Evolutionary conservation across 2,113 vertebrate species (phyloP).

Genomic region (Istiophorus platypterus): DNA sequence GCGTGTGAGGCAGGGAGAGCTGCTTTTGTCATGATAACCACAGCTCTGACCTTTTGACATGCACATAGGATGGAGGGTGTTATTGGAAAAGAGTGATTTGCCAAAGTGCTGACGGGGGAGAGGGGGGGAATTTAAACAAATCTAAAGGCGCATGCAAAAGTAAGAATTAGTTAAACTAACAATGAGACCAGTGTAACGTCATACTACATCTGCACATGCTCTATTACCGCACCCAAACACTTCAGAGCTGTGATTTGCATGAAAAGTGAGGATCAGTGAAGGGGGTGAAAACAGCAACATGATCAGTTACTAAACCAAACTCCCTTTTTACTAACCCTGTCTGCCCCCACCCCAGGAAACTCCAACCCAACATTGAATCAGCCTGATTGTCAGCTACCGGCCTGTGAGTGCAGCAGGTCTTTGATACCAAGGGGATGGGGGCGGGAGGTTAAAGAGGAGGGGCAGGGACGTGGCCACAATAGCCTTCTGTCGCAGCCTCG

Average conservation of each 20-base stretch:
- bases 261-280: conserved; percentile 50
- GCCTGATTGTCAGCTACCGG: conserved; percentile 70
- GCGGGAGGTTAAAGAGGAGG: conserved; percentile 39
- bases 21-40: conserved; percentile 77
- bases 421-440: conserved; percentile 56
- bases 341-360: conserved; percentile 55
- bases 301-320: conserved; percentile 60
- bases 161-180: conserved; percentile 36
- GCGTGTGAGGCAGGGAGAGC: conserved; percentile 26
- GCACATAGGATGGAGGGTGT: conserved; percentile 41
- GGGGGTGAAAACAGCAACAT: conserved; percentile 41
- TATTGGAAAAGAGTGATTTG: conserved; percentile 20
- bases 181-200: conserved; percentile 39
- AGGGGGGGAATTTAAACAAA: conserved; percentile 31
- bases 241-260: conserved; percentile 54
- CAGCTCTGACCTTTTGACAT: conserved; percentile 68
- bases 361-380: conserved; percentile 56
- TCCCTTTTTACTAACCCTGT: conserved; percentile 45
- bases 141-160: background rate
- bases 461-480: conserved; percentile 75
- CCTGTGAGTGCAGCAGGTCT: conserved; percentile 63
- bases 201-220: conserved; percentile 33
- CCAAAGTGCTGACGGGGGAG: conserved; percentile 30
- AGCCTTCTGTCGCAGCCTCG: conserved; percentile 77
- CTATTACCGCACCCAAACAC: conserved; percentile 18